Conservation (phyloP, 2,113 vertebrate species). For the Thunnus thynnus region DNA sequence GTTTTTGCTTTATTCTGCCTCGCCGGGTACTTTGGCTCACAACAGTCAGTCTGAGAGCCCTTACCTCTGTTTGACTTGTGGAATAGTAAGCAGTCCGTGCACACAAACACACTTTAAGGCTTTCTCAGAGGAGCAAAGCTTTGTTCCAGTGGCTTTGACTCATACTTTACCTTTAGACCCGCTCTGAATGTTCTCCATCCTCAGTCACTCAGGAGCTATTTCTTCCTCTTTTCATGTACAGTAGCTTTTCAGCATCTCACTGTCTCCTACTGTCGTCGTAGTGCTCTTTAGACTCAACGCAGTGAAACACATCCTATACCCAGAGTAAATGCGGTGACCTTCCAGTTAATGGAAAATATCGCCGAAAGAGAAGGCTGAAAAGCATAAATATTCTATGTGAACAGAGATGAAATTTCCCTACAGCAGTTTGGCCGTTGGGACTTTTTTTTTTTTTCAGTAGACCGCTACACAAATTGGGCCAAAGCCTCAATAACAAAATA, state of each 20-base stretch:
- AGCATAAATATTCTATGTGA: background rate
- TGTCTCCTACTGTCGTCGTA: background rate
- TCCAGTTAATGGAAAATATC: background rate
- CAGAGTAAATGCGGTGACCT: conserved; percentile 26
- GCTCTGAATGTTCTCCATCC: conserved; percentile 18
- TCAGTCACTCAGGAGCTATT: conserved; percentile 19
- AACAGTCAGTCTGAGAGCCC: conserved; percentile 36
- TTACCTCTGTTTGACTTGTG: conserved; percentile 54
- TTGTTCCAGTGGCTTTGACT: conserved; percentile 46
- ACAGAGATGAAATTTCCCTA: background rate
- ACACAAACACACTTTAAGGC: background rate
- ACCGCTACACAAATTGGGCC: too few species aligned
- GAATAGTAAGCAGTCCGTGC: background rate
- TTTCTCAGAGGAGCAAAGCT: conserved; percentile 24
- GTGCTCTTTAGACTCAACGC: background rate
- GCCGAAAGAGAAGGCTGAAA: background rate
- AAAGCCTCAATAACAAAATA: too few species aligned
- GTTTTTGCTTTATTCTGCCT: conserved; percentile 14
- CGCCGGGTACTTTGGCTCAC: conserved; percentile 19
- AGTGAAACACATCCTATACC: background rate
- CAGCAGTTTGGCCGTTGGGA: too few species aligned
- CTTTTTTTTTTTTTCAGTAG: too few species aligned
- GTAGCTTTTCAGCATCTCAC: background rate
- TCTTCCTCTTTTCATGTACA: conserved; percentile 24
- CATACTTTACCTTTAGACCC: conserved; percentile 30